Percentiles rank a stretch among this genome's conserved stretches.
Evolutionary conservation across 2,797 vertebrate species (phyloP).

Genomic region (Ispidina lecontei): DNA sequence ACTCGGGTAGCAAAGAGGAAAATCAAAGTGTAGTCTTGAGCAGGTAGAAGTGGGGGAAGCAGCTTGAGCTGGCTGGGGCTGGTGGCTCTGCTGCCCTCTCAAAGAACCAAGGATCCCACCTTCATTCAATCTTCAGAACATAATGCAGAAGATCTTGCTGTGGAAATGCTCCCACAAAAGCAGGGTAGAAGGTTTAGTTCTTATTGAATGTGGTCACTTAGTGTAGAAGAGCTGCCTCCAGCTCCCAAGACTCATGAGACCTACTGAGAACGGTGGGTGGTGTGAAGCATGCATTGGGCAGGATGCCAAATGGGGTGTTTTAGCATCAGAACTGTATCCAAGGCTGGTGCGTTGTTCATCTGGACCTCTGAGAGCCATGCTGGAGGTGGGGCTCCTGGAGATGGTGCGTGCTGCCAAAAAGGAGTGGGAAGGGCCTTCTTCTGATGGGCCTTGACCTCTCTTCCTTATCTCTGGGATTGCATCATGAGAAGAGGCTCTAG

Average conservation of each 20-base stretch:
- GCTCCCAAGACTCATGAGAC: background rate
- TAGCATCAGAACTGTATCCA: too few species aligned
- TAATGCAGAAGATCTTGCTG: background rate
- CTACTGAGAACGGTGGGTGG: background rate
- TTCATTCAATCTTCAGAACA: background rate
- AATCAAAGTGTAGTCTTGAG: background rate
- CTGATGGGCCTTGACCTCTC: background rate
- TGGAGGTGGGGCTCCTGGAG: background rate
- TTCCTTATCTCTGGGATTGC: background rate
- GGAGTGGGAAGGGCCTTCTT: background rate
- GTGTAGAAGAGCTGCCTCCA: background rate
- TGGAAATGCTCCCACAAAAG: background rate
- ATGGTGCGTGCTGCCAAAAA: background rate
- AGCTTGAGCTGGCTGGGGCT: background rate
- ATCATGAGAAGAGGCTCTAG: background rate
- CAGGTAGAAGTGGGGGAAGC: background rate
- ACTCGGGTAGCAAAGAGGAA: background rate
- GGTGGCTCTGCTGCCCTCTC: background rate
- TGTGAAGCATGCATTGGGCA: background rate
- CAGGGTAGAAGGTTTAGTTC: background rate
- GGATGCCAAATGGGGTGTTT: background rate
- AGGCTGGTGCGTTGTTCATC: background rate
- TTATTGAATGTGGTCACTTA: too few species aligned
- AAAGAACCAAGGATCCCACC: background rate
- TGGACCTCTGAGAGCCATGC: background rate